Conservation (phyloP, 2,113 vertebrate species). For the Physeter macrocephalus region DNA sequence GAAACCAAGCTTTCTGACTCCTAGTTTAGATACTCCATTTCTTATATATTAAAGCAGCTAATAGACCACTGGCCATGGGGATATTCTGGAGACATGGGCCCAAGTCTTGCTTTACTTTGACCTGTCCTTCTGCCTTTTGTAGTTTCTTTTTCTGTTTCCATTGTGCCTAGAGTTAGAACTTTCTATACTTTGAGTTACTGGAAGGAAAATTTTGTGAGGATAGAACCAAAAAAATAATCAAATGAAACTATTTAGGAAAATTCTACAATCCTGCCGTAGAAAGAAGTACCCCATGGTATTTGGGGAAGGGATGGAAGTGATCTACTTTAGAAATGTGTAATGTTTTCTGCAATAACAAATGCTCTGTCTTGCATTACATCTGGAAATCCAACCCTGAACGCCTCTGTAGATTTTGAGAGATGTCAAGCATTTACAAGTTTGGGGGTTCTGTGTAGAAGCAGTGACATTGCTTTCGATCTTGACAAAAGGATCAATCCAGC, state of each 20-base stretch:
- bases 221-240: neutral
- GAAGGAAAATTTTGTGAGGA: neutral
- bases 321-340: neutral
- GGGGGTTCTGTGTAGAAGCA: neutral
- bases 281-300: neutral
- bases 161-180: neutral
- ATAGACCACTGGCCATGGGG: neutral
- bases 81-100: neutral
- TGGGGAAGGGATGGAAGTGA: neutral
- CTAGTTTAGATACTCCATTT: neutral
- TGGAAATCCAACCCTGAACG: neutral
- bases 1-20: neutral
- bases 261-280: neutral
- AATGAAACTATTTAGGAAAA: neutral
- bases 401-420: neutral
- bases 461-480: neutral
- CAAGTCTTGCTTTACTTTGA: neutral
- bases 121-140: neutral
- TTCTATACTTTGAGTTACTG: neutral
- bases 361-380: neutral
- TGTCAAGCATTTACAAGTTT: neutral
- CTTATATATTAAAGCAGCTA: neutral
- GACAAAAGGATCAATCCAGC: neutral
- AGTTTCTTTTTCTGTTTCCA: neutral
- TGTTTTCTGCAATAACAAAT: neutral